Base-by-base conservation (phyloP, 2,113 vertebrate genomes). In the Lutjanus erythropterus region DNA sequence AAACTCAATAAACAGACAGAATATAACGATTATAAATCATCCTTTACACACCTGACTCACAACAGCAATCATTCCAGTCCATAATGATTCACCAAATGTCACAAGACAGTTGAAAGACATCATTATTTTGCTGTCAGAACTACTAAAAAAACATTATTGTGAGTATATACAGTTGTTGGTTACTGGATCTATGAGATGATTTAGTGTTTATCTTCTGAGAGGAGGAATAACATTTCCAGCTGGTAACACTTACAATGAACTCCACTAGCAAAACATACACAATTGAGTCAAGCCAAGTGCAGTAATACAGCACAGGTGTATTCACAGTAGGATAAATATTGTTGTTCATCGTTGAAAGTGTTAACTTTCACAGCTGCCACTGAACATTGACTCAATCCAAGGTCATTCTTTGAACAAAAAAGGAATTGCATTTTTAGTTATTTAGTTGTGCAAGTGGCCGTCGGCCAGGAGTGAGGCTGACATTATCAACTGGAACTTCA, bases 291-390 rank as follows among this genome's bases (percentile, higher is more conserved):
- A 27, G 59, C 50, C 65, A 59, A 71, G 65, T 19, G 23, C 29
- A 62, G 31, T 53, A 65, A 69, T 33, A 46, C 4, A 35, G 72
- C n/a, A n/a, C 47, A 67, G 19, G 14, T 47, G 53, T 53, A 53
- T 31, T 72, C 52, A 41, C 47, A 35, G 58, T 0, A 62, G 31
- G 41, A 42, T 55, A 49, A 73, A 73, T 62, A 35, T 59, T 68
- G 56, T 47, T 71, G 46, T 25, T 72, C 62, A 47, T 68, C 56
- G 56, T 21, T 66, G 29, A 67, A 65, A 44, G 35, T 37, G 46
- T 56, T 31, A 41, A 71, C 10, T 33, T 29, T 50, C 31, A 19
- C 41, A 56, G 59, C 35, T 33, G n/a, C 64, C 10, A 23, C 41
- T 60, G 19, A 42, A 35, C 18, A 27, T 2, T 29, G 25, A 25